phyloP scores from a whole-genome alignment of 1,140 invertebrate genomes.

The Pissodes strobi region DNA sequence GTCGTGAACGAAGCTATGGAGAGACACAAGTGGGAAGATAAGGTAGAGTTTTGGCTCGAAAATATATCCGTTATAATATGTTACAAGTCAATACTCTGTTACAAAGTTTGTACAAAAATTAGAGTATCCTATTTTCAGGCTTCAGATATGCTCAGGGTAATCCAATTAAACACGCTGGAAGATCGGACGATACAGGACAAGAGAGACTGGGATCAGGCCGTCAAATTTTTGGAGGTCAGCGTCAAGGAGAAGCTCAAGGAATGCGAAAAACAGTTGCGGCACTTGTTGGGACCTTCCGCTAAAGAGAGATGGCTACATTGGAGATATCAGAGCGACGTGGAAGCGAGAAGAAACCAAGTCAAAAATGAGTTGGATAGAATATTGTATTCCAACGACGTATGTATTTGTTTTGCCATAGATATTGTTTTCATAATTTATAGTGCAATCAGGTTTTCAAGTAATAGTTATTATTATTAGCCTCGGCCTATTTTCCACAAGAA shows the following conservation, averaged over 20 bases:
- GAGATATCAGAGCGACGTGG: conserved; percentile 77
- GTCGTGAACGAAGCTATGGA: conserved; percentile 86
- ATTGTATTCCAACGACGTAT: conserved; percentile 70
- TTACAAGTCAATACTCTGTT: too few relatives aligned
- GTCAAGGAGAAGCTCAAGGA: conserved; percentile 76
- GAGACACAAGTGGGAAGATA: conserved; percentile 92
- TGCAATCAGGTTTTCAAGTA: too few relatives aligned
- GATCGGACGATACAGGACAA: conserved; percentile 91
- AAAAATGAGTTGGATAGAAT: conserved; percentile 87
- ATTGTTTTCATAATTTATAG: too few relatives aligned
- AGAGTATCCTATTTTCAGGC: too few relatives aligned
- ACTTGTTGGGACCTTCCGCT: conserved; percentile 79
- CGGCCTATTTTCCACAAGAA: too few relatives aligned
- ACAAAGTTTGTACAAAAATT: too few relatives aligned
- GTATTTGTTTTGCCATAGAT: too few relatives aligned
- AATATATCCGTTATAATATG: too few relatives aligned
- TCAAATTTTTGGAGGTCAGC: conserved; percentile 85
- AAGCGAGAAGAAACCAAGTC: conserved; percentile 72
- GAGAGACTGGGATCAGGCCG: conserved; percentile 91
- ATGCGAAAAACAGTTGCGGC: conserved; percentile 71
- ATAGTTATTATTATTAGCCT: too few relatives aligned
- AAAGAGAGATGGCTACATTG: conserved; percentile 83
- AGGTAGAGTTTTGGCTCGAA: too few relatives aligned
- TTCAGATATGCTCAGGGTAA: conserved; percentile 76
- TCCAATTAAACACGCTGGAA: conserved; percentile 94